Conservation (phyloP, 2,113 vertebrate genomes). For the Climacteris rufus region DNA sequence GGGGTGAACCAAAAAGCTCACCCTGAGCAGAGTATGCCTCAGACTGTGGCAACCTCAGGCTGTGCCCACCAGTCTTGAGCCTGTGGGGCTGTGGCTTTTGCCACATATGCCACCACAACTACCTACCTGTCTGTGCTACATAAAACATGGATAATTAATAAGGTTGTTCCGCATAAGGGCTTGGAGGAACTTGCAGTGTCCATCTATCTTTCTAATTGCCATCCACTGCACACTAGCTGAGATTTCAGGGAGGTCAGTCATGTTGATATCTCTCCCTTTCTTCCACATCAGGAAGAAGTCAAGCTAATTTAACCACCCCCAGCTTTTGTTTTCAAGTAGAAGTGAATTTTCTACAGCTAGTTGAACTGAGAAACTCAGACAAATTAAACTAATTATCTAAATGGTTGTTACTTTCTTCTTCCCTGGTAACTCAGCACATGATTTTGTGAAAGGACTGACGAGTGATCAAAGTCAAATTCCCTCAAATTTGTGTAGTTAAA, state of each 20-base stretch:
- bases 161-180: neutral
- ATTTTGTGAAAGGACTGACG: neutral
- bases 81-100: no score
- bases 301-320: neutral
- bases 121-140: neutral
- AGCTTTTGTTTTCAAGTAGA: neutral
- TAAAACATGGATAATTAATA: neutral
- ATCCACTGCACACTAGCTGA: neutral
- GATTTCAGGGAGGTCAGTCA: neutral
- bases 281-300: neutral
- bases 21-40: no score
- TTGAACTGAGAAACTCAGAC: neutral
- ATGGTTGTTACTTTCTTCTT: neutral
- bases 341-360: neutral
- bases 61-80: no score
- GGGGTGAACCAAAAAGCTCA: no score
- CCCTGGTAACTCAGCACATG: fast-evolving
- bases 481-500: neutral
- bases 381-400: neutral
- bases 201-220: neutral
- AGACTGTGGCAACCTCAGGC: no score
- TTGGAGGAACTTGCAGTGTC: neutral
- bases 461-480: neutral
- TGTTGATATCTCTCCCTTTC: neutral
- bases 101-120: no score